phyloP scores from a whole-genome alignment of 2,113 vertebrate genomes.

The Fulica atra region DNA sequence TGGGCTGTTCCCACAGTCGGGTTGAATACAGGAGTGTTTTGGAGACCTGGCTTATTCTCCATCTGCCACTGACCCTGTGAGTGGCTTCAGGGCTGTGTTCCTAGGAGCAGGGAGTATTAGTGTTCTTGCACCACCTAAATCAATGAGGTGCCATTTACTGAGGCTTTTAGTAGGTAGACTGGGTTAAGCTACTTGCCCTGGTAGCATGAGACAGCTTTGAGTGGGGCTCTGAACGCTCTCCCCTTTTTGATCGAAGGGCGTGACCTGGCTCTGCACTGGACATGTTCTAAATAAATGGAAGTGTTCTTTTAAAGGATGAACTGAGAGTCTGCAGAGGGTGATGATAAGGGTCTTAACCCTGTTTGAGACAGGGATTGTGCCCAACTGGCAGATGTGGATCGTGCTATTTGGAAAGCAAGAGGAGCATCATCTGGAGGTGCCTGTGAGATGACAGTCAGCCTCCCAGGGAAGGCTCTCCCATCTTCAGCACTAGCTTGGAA shows the following conservation, averaged over 20 bases:
- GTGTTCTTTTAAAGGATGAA: neutral
- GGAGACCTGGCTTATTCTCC: rapidly evolving
- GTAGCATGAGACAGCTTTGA: rapidly evolving
- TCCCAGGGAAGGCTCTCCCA: neutral
- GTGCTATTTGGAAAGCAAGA: neutral
- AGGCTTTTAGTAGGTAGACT: neutral
- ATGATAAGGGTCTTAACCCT: neutral
- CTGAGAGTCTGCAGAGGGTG: neutral
- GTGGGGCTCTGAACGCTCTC: neutral
- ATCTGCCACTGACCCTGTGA: rapidly evolving
- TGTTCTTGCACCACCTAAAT: neutral
- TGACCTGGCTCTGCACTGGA: rapidly evolving
- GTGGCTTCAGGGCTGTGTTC: neutral
- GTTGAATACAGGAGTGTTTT: neutral
- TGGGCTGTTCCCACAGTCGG: neutral
- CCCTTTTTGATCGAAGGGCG: neutral
- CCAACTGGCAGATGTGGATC: neutral
- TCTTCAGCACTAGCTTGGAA: neutral
- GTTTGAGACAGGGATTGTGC: neutral
- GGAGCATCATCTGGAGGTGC: neutral
- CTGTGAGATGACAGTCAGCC: neutral
- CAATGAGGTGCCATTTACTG: neutral
- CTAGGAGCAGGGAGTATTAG: neutral
- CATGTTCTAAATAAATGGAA: neutral
- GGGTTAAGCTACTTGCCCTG: neutral